Percentiles rank a stretch among this genome's conserved stretches.
Conservation (phyloP, 2,888 invertebrate species). For the Apamea anceps region DNA sequence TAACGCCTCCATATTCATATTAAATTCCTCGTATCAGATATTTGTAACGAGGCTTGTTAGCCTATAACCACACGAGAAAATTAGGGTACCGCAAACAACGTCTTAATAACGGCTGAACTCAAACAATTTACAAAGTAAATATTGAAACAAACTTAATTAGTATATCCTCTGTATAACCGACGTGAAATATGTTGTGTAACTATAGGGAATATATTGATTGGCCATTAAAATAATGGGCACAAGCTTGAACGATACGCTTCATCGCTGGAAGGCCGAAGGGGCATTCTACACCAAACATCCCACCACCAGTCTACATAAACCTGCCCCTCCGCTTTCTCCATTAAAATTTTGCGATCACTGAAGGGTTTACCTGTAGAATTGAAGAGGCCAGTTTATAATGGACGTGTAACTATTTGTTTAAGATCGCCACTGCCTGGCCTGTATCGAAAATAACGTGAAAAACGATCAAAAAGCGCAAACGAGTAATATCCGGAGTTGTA, state of each 20-base stretch:
- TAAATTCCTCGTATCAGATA: constrained; percentile 49
- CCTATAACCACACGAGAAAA: constrained; percentile 72
- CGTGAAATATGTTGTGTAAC: constrained; percentile 84
- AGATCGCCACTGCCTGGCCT: constrained; percentile 73
- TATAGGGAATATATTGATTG: constrained; percentile 86
- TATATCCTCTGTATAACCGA: constrained; percentile 77
- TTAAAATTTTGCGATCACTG: constrained; percentile 51
- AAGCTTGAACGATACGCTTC: constrained; percentile 82
- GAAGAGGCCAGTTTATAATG: constrained; percentile 69
- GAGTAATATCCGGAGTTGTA: constrained; percentile 88
- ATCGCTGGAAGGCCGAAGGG: constrained; percentile 75
- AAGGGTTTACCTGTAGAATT: constrained; percentile 53
- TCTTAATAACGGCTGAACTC: constrained; percentile 84
- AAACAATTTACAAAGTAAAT: constrained; percentile 87
- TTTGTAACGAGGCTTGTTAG: constrained; percentile 62
- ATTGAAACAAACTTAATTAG: constrained; percentile 88
- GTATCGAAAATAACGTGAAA: constrained; percentile 84
- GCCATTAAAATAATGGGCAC: constrained; percentile 86
- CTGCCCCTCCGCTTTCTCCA: constrained; percentile 50
- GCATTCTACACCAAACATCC: constrained; percentile 76
- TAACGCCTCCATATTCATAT: constrained; percentile 55
- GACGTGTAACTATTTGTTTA: constrained; percentile 79
- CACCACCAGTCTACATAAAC: constrained; percentile 64
- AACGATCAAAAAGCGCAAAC: constrained; percentile 86
- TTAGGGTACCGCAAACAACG: constrained; percentile 78